phyloP scores from a whole-genome alignment of 2,797 vertebrate species.

The Danio tinwini region DNA sequence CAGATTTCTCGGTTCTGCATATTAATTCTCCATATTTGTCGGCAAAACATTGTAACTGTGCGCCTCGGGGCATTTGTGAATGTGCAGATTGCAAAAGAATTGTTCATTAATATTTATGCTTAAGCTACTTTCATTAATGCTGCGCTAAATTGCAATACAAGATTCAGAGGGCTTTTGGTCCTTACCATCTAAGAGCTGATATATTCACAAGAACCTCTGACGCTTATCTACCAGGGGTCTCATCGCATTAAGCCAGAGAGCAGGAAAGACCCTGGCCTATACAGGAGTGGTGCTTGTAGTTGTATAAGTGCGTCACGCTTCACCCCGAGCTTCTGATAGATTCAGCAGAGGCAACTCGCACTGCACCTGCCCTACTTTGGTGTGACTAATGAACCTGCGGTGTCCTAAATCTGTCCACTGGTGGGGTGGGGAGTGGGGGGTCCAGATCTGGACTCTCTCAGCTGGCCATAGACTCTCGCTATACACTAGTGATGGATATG shows the following conservation, averaged over 20 bases:
- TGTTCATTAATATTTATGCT: slow-evolving; percentile 80
- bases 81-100: slow-evolving; percentile 75
- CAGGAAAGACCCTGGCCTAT: slow-evolving; percentile 17
- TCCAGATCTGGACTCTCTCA: slow-evolving; percentile 69
- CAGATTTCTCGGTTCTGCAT: slow-evolving; percentile 71
- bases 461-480: slow-evolving; percentile 55
- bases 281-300: slow-evolving; percentile 1
- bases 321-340: slow-evolving; percentile 37
- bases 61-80: slow-evolving; percentile 73
- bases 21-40: slow-evolving; percentile 76
- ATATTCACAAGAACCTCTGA: slow-evolving; percentile 43
- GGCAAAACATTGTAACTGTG: slow-evolving; percentile 72
- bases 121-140: slow-evolving; percentile 79
- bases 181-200: slow-evolving; percentile 61
- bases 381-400: slow-evolving; percentile 78
- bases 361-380: slow-evolving; percentile 79
- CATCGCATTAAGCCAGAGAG: slow-evolving; percentile 7
- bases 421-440: slow-evolving; percentile 58
- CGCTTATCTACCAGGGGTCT: slow-evolving; percentile 29
- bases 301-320: slow-evolving; percentile 6
- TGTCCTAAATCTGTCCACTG: slow-evolving; percentile 81
- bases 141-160: slow-evolving; percentile 78
- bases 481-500: slow-evolving; percentile 47
- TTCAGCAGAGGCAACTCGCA: slow-evolving; percentile 59
- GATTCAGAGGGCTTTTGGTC: slow-evolving; percentile 69